Conservation (phyloP, 2,888 invertebrate species). For the Cylloceria caligata region DNA sequence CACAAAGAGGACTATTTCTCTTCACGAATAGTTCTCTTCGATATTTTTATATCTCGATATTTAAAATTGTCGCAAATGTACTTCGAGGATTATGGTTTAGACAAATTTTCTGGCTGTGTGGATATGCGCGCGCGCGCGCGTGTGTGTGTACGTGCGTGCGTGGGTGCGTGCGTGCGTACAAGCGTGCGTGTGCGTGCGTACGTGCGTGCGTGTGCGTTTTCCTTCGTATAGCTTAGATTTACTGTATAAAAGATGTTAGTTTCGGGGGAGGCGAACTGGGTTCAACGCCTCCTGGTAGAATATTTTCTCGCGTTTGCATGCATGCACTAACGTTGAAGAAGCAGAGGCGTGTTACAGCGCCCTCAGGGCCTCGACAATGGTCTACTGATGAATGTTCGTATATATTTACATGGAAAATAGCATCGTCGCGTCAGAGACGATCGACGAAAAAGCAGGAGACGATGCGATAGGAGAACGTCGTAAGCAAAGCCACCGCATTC, state of each 20-base stretch:
- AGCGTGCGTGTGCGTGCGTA: no score
- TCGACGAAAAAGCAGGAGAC: conserved; percentile 73
- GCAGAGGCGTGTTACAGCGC: conserved; percentile 79
- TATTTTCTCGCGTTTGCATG: conserved; percentile 58
- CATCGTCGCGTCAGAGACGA: conserved; percentile 71
- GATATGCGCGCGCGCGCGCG: no score
- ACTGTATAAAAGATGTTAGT: conserved; percentile 11
- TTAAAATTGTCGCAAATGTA: no score
- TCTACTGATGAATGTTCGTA: conserved; percentile 82
- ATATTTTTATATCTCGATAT: no score
- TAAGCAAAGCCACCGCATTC: conserved; percentile 67
- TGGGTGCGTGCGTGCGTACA: no score
- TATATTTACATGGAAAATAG: conserved; percentile 83
- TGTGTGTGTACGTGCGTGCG: no score
- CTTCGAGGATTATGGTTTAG: no score
- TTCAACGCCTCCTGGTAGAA: conserved; percentile 37
- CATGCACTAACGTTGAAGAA: conserved; percentile 66
- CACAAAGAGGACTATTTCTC: no score
- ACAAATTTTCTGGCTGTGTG: no score
- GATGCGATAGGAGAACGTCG: conserved; percentile 69
- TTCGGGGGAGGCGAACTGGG: conserved; percentile 21
- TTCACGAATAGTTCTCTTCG: no score
- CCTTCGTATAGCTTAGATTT: not conserved
- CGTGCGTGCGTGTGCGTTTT: no score
- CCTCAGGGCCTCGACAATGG: conserved; percentile 68